phyloP scores from a whole-genome alignment of 2,113 vertebrate species.

The Sporophila hypoxantha region DNA sequence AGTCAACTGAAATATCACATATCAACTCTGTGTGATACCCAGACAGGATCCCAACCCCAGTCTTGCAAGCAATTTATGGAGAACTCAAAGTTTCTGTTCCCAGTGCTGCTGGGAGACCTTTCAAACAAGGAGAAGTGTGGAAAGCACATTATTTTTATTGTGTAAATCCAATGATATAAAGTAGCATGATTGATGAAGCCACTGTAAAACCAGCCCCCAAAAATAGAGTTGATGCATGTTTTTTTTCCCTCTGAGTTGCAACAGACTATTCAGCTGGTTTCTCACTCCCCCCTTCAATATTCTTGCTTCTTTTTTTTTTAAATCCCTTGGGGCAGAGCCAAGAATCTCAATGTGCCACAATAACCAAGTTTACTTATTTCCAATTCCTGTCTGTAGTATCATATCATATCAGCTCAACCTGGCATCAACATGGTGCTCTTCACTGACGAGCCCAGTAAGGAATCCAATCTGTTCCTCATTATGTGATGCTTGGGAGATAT shows the following conservation, averaged over 20 bases:
- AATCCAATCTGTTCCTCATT: conserved; percentile 39
- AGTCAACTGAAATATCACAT: neutral
- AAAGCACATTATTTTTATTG: neutral
- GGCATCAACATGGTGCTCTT: conserved; percentile 24
- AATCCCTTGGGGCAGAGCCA: conserved; percentile 2
- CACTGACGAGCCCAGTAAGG: neutral
- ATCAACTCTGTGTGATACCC: neutral
- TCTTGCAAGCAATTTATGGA: neutral
- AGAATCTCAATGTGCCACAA: conserved; percentile 41
- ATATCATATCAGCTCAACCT: conserved; percentile 25
- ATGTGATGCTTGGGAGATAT: neutral
- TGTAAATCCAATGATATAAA: neutral
- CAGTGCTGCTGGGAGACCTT: neutral
- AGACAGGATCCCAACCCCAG: neutral
- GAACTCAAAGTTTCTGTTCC: neutral
- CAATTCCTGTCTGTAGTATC: conserved; percentile 20
- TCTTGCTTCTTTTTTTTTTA: neutral
- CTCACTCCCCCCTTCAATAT: neutral
- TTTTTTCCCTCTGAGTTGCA: neutral
- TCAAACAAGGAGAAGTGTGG: neutral
- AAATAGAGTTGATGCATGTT: neutral
- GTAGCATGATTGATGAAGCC: neutral
- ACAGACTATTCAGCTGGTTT: neutral
- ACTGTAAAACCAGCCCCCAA: neutral
- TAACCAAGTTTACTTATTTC: conserved; percentile 26